Base-by-base conservation (phyloP, 2,888 invertebrate species). In the Drosophila atroscutellata region DNA sequence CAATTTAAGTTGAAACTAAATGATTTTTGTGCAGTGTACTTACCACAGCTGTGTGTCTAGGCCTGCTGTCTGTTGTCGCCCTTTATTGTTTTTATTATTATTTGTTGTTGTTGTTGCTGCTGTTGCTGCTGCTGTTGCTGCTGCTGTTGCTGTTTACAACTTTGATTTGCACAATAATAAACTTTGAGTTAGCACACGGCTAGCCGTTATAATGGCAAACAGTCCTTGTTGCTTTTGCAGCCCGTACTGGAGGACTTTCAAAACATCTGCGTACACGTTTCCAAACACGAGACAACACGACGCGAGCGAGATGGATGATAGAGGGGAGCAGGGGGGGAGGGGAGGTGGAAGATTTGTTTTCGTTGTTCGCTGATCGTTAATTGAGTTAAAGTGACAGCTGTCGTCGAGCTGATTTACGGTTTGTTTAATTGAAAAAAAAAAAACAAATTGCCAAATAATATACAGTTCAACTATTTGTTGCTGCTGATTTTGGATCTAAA, bases 321-420 rank as follows among this genome's bases (percentile, higher is more conserved):
- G 3, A 15, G 15, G 18, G 45, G 52, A 34, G 51, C 34, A 24
- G 63, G 63, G 7, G 30, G 24, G 63, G 7, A 26, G 24, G 24
- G 45, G 2, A 20, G 61, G 20, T 34, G 26, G 45, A 37, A 56
- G 39, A 34, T 68, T 71, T 72, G 50, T 66, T 75, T 86, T 82
- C 73, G 86, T 83, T 81, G 49, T 80, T 85, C 63, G 75, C 64
- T 73, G 67, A 75, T 86, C 83, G 83, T 85, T 88, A 83, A 86
- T 88, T 87, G 83, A 86, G 77, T 83, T 86, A 77, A 83, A 86
- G 86, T 83, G 73, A 87, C 87, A 87, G 84, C 72, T 74, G 73
- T 74, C 69, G 73, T 72, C 64, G 65, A 56, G 51, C 55, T 70
- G 50, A 32, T 52, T 51, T 67, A 63, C 72, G 81, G 30, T 55